Conservation (phyloP, 2,888 invertebrate species). For the Xestia sexstrigata region DNA sequence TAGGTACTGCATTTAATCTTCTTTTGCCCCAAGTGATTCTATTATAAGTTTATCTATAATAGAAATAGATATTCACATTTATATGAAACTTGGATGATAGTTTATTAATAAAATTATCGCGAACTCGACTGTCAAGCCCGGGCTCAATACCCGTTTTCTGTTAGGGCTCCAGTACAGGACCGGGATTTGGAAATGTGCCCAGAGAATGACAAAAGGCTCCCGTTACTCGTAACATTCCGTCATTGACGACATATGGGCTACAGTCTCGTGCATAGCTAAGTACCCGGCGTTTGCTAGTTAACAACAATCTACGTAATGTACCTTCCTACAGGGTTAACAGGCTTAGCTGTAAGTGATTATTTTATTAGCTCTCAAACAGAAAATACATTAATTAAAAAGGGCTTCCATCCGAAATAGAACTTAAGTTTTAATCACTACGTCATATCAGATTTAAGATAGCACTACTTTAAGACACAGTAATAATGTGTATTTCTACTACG, state of each 20-base stretch:
- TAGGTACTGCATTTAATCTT: neutral
- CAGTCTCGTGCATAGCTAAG: constrained; percentile 2
- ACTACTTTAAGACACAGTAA: neutral
- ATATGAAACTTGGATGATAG: constrained; percentile 22
- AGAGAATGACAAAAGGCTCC: constrained; percentile 9
- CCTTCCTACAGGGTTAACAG: neutral
- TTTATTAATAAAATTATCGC: constrained; percentile 9
- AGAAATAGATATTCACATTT: constrained; percentile 18
- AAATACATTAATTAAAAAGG: neutral
- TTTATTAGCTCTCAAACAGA: neutral
- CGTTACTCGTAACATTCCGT: constrained; percentile 20
- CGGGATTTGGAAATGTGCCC: constrained; percentile 35
- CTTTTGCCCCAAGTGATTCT: constrained; percentile 2
- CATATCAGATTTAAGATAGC: neutral
- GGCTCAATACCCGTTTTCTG: constrained; percentile 17
- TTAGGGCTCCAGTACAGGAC: constrained; percentile 18
- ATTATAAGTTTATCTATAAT: constrained; percentile 5
- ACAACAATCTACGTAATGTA: neutral
- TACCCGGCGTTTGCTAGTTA: neutral
- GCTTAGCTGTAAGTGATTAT: neutral
- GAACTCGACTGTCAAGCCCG: neutral
- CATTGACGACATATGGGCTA: constrained; percentile 2
- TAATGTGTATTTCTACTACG: neutral
- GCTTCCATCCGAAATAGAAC: neutral
- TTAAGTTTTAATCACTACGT: neutral